phyloP scores from a whole-genome alignment of 2,797 vertebrate species.

The Sebastes glaucus region DNA sequence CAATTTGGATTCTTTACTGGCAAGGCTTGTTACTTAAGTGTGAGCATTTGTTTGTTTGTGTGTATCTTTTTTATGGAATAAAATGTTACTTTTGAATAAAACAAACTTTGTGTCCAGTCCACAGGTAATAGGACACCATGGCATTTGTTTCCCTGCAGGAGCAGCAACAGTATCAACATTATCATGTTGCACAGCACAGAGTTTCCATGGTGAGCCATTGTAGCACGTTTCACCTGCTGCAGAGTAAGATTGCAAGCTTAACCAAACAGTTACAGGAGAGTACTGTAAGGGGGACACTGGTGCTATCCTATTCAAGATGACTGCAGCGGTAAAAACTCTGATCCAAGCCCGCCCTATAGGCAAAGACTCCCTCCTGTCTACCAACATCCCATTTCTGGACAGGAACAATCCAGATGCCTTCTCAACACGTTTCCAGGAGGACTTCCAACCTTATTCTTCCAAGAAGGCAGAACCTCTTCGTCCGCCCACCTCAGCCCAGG shows the following conservation, averaged over 20 bases:
- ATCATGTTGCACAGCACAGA: slow-evolving; percentile 41
- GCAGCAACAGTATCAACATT: slow-evolving; percentile 47
- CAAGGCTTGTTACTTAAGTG: not conserved
- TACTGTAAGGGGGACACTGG: not conserved
- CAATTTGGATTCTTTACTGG: not conserved
- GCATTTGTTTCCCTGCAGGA: slow-evolving; percentile 18
- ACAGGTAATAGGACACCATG: slow-evolving; percentile 35
- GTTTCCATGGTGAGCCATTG: slow-evolving; percentile 59
- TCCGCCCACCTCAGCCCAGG: not conserved
- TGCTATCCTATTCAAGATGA: not conserved
- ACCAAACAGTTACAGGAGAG: not conserved
- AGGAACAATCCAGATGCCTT: not conserved
- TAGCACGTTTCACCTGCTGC: slow-evolving; percentile 34
- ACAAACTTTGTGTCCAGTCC: not conserved
- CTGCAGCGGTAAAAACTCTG: slow-evolving; percentile 10
- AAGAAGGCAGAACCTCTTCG: not conserved
- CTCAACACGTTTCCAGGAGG: slow-evolving; percentile 29
- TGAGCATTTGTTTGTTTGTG: not conserved
- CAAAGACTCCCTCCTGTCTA: slow-evolving; percentile 8
- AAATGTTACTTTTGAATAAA: not conserved
- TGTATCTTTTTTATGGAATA: not conserved
- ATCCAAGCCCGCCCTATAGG: not conserved
- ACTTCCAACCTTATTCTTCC: slow-evolving; percentile 15
- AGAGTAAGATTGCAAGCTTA: not conserved
- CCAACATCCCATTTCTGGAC: slow-evolving; percentile 45